Conservation (phyloP, 2,888 invertebrate species). For the Xestia rhomboidea region DNA sequence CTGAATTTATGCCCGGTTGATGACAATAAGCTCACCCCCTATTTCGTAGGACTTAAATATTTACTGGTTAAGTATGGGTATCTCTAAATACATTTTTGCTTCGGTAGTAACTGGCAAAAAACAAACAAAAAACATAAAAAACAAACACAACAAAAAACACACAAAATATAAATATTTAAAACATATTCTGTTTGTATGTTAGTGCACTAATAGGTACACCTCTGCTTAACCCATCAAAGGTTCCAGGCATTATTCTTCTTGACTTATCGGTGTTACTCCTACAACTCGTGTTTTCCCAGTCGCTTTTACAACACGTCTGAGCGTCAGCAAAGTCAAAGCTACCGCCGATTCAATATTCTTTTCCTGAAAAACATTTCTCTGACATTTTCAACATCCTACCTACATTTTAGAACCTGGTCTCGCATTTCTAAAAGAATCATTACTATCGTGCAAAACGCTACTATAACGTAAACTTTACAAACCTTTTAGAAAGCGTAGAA, state of each 20-base stretch:
- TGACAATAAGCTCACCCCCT: too few species aligned
- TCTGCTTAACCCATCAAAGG: too few species aligned
- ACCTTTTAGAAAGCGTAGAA: slow-evolving; percentile 44
- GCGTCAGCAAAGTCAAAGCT: slow-evolving; percentile 22
- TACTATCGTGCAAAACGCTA: slow-evolving; percentile 45
- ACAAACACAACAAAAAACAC: too few species aligned
- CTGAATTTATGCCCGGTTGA: background rate
- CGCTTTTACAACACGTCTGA: background rate
- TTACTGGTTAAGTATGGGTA: background rate
- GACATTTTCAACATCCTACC: slow-evolving; percentile 16
- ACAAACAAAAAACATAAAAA: too few species aligned
- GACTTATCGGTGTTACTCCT: background rate
- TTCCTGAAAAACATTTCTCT: slow-evolving; percentile 26
- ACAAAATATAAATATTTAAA: too few species aligned
- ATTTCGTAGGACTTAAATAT: background rate
- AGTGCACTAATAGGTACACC: too few species aligned
- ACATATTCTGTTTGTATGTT: too few species aligned
- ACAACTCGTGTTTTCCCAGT: background rate
- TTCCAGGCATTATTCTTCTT: background rate
- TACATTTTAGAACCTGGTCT: slow-evolving; percentile 36
- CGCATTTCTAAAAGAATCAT: slow-evolving; percentile 31
- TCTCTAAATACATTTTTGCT: background rate
- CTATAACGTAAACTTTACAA: slow-evolving; percentile 34
- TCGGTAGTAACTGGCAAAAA: background rate
- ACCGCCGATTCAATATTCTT: slow-evolving; percentile 18